Percentiles rank a stretch among this genome's conserved stretches.
Conservation (phyloP, 1,140 invertebrate species). For the Drosophila parabipectinata region DNA sequence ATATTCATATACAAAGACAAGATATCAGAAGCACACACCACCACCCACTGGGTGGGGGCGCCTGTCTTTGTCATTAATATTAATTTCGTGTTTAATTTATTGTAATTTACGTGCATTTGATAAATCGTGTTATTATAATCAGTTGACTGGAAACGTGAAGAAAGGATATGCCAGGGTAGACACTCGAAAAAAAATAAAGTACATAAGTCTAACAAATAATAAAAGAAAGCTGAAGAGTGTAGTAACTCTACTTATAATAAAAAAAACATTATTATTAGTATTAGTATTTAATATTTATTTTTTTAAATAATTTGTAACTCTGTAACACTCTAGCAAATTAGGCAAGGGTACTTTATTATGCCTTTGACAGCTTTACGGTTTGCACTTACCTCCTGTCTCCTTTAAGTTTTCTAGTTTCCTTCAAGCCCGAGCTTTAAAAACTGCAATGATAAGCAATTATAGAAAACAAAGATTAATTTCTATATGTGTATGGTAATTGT, state of each 20-base stretch:
- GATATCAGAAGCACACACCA: neutral
- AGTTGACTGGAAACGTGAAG: constrained; percentile 52
- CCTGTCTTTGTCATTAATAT: constrained; percentile 75
- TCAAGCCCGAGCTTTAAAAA: constrained; percentile 8
- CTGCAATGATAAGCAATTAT: constrained; percentile 32
- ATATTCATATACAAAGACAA: constrained; percentile 1
- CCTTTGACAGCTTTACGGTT: constrained; percentile 27
- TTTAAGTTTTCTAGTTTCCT: constrained; percentile 15
- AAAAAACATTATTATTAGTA: too few relatives aligned
- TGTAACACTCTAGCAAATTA: neutral
- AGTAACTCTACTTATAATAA: too few relatives aligned
- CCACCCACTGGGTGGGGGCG: constrained; percentile 16
- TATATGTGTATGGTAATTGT: neutral
- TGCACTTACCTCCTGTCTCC: neutral
- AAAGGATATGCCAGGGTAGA: constrained; percentile 21
- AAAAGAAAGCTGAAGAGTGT: too few relatives aligned
- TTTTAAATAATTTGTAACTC: neutral
- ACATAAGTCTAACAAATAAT: neutral
- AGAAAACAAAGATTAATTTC: constrained; percentile 28
- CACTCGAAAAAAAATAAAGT: neutral
- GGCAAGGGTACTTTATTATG: constrained; percentile 21
- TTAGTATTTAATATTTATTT: too few relatives aligned
- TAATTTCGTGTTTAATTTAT: constrained; percentile 82
- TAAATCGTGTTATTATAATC: constrained; percentile 80
- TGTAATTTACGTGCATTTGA: constrained; percentile 82